A percentile compares a stretch with the other conserved stretches of the same genome.
Conservation (phyloP, 2,797 vertebrate genomes). For the Pteropus rufus region DNA sequence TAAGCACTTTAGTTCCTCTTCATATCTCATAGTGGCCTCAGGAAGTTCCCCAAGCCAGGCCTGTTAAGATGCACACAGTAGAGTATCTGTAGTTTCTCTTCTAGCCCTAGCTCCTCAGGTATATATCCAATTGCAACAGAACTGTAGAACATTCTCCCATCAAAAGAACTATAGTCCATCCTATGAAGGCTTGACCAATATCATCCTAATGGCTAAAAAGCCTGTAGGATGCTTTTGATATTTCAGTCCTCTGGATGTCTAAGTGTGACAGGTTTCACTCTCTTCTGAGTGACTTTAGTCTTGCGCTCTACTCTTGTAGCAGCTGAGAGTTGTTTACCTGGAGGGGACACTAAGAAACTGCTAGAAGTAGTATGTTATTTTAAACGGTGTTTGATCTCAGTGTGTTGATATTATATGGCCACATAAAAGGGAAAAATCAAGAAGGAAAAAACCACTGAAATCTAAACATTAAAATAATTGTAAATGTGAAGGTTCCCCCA, state of each 20-base stretch:
- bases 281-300: not conserved
- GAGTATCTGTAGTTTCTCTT: not conserved
- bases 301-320: not conserved
- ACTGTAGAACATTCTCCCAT: not conserved
- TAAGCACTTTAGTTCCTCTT: not conserved
- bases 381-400: not conserved
- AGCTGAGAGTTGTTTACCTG: not conserved
- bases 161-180: not conserved
- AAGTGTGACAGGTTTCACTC: not conserved
- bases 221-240: not conserved
- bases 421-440: not conserved
- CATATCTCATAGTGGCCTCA: too few species aligned
- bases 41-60: not conserved
- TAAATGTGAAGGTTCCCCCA: not conserved
- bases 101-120: not conserved
- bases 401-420: not conserved
- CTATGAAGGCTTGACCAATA: not conserved
- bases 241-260: not conserved
- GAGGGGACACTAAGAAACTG: not conserved
- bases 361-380: not conserved
- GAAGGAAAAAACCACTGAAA: not conserved
- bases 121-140: not conserved
- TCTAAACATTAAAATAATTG: not conserved
- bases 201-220: not conserved
- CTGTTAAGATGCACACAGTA: not conserved